phyloP scores from a whole-genome alignment of 2,113 vertebrate genomes.

The Theristicus caerulescens region DNA sequence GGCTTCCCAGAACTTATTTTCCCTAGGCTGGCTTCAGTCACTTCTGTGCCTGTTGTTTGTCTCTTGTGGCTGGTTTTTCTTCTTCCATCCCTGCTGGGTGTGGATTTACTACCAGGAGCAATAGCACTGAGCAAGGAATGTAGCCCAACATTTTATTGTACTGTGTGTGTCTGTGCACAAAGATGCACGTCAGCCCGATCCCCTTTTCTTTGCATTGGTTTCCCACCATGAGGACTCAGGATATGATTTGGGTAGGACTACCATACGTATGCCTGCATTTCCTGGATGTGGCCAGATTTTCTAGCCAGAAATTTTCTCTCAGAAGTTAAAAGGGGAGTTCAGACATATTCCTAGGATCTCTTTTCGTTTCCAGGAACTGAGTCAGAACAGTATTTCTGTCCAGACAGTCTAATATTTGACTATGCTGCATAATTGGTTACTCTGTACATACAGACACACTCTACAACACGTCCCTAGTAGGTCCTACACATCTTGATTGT shows the following conservation, averaged over 20 bases:
- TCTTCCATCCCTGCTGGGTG: neutral
- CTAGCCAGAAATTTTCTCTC: neutral
- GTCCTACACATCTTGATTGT: neutral
- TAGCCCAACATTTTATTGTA: neutral
- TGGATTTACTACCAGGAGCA: neutral
- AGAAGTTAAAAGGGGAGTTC: neutral
- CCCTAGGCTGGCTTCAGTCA: neutral
- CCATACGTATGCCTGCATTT: neutral
- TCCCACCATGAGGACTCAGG: neutral
- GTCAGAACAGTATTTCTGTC: neutral
- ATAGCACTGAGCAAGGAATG: neutral
- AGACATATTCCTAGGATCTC: neutral
- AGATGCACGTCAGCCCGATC: neutral
- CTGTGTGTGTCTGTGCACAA: neutral
- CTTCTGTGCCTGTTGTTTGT: neutral
- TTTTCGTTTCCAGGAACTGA: neutral
- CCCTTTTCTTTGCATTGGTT: neutral
- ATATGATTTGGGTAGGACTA: neutral
- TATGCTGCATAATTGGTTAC: neutral
- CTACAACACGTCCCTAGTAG: neutral
- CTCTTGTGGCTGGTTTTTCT: neutral
- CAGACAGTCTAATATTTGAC: neutral
- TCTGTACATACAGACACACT: accelerated
- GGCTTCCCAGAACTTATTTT: neutral
- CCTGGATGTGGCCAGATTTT: neutral